Base-by-base conservation (phyloP, 2,797 vertebrate genomes). In the Triplophysa yarkandensis region DNA sequence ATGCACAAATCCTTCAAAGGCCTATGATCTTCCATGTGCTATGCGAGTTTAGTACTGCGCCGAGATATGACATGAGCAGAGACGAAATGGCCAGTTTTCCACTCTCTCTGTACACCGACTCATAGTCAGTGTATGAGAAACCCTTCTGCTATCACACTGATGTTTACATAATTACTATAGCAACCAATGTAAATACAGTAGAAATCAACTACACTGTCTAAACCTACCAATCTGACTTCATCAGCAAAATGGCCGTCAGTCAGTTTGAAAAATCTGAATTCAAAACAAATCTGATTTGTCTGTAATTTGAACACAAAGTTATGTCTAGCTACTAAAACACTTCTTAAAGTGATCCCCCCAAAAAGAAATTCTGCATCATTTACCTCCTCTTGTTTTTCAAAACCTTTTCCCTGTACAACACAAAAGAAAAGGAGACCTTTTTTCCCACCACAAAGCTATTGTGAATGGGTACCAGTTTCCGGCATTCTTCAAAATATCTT, bases 11-110 rank as follows among this genome's bases (percentile, higher is more conserved):
- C 23, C 50, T 52, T 55, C 6, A 55, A 17, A 55, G 16, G 52
- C 6, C 52, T 43, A 3, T 7, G 52, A 27, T 55, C 23, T 55
- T 25, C 16, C 48, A 52, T 25, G 50, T 11, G 4, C 21, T 23
- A 23, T 4, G 9, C 19, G 19, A 21, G 25, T 27, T 55, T 14
- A 17, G 23, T 27, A 55, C 23, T 16, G 4, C 13, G 1, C 10
- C 11, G 25, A 55, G 23, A 55, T 55, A 55, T 28, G 25, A 55
- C 23, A 55, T 16, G 23, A 14, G 50, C 21, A 6, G 11, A 54
- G 50, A 13, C 23, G 2, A 54, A 54, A 54, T 54, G 25, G 52
- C 52, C 23, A 55, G 52, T 55, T 55, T 55, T 55, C 52, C 52
- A 28, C 6, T 55, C 25, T 27, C 14, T 43, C 50, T 52, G 10